Conservation (phyloP, 35 echinoderm and acorn worm genomes). For the Heliocidaris erythrogramma region DNA sequence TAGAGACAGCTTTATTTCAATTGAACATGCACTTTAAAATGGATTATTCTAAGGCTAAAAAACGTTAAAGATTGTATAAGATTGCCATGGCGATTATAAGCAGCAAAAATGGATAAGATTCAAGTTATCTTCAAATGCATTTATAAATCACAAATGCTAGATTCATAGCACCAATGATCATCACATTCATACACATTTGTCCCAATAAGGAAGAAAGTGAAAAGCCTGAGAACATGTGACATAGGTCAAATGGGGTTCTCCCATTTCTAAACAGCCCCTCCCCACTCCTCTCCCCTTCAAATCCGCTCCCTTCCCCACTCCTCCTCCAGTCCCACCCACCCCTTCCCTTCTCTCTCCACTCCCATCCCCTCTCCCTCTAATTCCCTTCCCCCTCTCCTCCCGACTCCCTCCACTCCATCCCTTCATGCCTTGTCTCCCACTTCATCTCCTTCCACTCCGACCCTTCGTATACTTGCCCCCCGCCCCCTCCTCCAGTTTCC, state of each 20-base stretch:
- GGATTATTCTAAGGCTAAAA: background rate
- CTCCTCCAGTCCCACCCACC: too few relatives aligned
- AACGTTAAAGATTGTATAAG: background rate
- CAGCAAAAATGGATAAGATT: background rate
- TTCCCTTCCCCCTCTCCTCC: too few relatives aligned
- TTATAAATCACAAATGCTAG: background rate
- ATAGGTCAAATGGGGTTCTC: background rate
- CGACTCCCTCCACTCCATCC: too few relatives aligned
- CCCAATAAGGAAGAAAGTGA: background rate
- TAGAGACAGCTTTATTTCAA: too few relatives aligned
- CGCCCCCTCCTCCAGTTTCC: too few relatives aligned
- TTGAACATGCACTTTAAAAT: too few relatives aligned
- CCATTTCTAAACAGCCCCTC: background rate
- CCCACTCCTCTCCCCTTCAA: background rate
- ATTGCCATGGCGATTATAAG: background rate
- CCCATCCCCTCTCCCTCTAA: too few relatives aligned
- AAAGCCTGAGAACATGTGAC: background rate
- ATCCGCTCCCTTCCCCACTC: too few relatives aligned
- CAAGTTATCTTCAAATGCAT: background rate
- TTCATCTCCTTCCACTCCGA: too few relatives aligned
- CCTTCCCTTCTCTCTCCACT: too few relatives aligned
- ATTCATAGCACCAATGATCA: background rate
- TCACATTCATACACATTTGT: background rate
- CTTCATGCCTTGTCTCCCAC: too few relatives aligned
- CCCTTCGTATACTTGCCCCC: too few relatives aligned